Base-by-base conservation (phyloP, 2,797 vertebrate species). In the Lacerta agilis region DNA sequence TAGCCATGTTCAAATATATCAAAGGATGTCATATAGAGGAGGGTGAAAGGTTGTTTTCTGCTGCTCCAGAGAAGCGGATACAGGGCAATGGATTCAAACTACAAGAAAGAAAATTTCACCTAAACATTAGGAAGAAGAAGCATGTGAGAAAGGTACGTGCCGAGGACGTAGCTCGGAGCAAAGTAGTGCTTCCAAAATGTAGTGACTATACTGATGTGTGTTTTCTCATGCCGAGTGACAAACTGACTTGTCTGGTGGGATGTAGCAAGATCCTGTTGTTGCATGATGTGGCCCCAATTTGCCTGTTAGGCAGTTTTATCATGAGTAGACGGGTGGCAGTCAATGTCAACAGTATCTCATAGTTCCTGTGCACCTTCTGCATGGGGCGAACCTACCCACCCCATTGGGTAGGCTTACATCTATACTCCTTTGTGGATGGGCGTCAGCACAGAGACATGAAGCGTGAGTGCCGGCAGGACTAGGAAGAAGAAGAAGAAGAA, bases 121-220 rank as follows among this genome's bases (percentile, higher is more conserved):
- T 33, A 33, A 33, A 33, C 33, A 33, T 33, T 33, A 33, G 33
- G 33, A 33, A 33, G 33, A n/a, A 89, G 88, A 89, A 86, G 83
- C 88, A 81, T 55, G 73, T 11, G 58, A 89, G 88, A 86, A 89
- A 89, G 88, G 88, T 89, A 89, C 3, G 88, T 82, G 43, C 27
- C 33, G 71, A 7, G 17, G 69, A 85, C 38, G 41, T 71, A 81
- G 83, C 27, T 81, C 8, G n/a, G 79, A 38, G 43, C 82, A 43
- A 75, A 41, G 15, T 75, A 27, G 27, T 85, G 69, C 33, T 27
- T 81, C 55, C 69, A n/a, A 49, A 64, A 36, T 38, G 5, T 55
- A n/a, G 15, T 2, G 17, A 33, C 13, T 11, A 33, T 29, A 8
- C 23, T 64, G 79, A 45, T 18, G 69, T 4, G 58, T 75, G 82